Base-by-base conservation (phyloP, 2,888 invertebrate species). In the Pasiphila rectangulata region DNA sequence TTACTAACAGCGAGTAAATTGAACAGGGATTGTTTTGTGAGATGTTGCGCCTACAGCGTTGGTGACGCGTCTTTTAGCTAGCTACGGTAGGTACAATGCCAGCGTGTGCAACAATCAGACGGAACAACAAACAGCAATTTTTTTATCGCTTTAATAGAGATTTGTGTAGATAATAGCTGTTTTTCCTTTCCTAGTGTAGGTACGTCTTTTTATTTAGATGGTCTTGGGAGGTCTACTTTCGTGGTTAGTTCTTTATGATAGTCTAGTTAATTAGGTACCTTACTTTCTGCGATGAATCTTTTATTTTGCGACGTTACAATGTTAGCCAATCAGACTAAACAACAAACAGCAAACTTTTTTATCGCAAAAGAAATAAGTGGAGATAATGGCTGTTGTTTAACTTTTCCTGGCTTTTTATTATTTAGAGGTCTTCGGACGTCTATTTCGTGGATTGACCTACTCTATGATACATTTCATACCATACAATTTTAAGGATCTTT, bases 1-100 rank as follows among this genome's bases (percentile, higher is more conserved):
- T 62, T 42, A 34, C 72, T 79, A 84, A 87, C 79, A 65, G 68
- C 70, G 69, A 77, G 78, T 81, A 78, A 85, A 87, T 86, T 80
- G 87, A 75, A 74, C 51, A 48, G 17, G 36, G 49, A 64, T 72
- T 77, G 72, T 75, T 72, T 73, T 74, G 71, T 67, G 59, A 65
- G 71, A 71, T 63, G 63, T 67, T 69, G 64, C 77, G 83, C 84
- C 81, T 63, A 68, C 65, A 76, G 86, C 79, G 66, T 71, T 64
- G 59, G 60, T 61, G 62, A 61, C 59, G 73, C 66, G 77, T 72
- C 85, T 80, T 85, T 83, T 86, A 78, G 72, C 75, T 76, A 78
- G 78, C 79, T 77, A 72, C 61, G 21, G 9, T 13, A n/a, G 19
- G 23, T 48, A 66, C 63, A 62, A 64, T 64, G 37, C 25, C 23